These are phyloP conservation scores for Choristoneura rosaceana DNA, from an alignment of 2,888 invertebrate genomes.

Conservation along the genomic window DNA sequence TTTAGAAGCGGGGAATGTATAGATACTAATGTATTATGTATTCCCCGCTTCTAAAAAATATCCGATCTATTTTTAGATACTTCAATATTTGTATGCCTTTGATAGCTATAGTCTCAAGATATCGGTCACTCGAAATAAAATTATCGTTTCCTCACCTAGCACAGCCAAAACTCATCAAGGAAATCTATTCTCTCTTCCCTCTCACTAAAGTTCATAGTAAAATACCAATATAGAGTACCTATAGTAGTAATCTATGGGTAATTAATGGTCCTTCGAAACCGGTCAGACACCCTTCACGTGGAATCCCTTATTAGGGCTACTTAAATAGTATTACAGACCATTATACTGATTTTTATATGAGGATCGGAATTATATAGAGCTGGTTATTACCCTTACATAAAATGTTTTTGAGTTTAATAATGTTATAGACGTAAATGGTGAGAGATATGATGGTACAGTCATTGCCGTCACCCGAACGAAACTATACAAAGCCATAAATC, in stretches of 20 bases:
- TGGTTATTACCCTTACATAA: constrained; percentile 37
- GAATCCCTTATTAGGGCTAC: constrained; percentile 70
- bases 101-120: not conserved
- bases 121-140: not conserved
- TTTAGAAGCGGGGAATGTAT: no score
- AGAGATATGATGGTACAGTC: no score
- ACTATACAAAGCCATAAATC: no score
- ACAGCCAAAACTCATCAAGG: not conserved
- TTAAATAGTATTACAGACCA: constrained; percentile 72
- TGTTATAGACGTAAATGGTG: no score
- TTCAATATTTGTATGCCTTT: no score
- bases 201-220: not conserved
- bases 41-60: no score
- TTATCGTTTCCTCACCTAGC: not conserved
- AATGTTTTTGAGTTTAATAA: not conserved
- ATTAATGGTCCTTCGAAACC: constrained; percentile 50
- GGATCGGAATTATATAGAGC: constrained; percentile 48
- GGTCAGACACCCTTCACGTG: constrained; percentile 57
- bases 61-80: not conserved
- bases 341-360: constrained; percentile 55
- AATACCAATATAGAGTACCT: not conserved
- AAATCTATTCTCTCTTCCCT: constrained; percentile 5
- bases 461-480: no score
- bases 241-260: constrained; percentile 4
- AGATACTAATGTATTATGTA: no score